Percentiles rank a stretch among this genome's conserved stretches.
phyloP scores from a whole-genome alignment of 2,797 vertebrate genomes.

The Megaceryle alcyon region DNA sequence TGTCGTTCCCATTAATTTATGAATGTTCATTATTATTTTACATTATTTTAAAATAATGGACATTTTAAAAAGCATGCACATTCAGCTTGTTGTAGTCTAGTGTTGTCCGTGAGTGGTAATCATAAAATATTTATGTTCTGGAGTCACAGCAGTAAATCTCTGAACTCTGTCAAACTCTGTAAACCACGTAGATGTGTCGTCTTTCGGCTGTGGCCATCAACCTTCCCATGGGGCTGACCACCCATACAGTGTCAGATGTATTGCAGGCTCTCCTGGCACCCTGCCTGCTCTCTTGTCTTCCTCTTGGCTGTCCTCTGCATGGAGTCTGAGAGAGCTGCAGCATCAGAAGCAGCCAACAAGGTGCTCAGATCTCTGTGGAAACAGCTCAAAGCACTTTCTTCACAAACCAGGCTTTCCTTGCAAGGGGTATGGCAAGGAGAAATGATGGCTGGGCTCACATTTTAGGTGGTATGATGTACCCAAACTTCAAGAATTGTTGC shows the following conservation, averaged over 20 bases:
- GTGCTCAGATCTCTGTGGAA: background rate
- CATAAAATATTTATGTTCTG: background rate
- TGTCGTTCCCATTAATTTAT: background rate
- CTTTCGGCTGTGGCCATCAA: background rate
- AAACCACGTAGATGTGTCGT: background rate
- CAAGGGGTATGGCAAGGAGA: background rate
- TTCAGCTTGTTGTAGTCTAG: background rate
- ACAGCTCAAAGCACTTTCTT: background rate
- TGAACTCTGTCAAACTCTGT: background rate
- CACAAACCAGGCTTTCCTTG: background rate
- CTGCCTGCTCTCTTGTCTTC: background rate
- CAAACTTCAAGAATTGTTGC: background rate
- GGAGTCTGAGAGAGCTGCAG: background rate
- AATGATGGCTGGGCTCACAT: background rate
- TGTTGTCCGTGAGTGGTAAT: background rate
- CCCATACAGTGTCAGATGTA: rapidly evolving
- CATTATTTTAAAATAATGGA: background rate
- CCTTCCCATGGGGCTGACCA: background rate
- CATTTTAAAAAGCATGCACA: background rate
- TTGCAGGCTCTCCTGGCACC: background rate
- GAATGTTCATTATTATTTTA: background rate
- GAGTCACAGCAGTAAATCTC: background rate
- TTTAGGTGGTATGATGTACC: background rate
- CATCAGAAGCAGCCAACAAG: background rate
- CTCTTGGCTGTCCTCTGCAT: rapidly evolving